Evolutionary conservation across 2,888 invertebrate genomes (phyloP), one percentile per base, ranked within the genome.

Genomic region (Hoplodrina blanda): DNA sequence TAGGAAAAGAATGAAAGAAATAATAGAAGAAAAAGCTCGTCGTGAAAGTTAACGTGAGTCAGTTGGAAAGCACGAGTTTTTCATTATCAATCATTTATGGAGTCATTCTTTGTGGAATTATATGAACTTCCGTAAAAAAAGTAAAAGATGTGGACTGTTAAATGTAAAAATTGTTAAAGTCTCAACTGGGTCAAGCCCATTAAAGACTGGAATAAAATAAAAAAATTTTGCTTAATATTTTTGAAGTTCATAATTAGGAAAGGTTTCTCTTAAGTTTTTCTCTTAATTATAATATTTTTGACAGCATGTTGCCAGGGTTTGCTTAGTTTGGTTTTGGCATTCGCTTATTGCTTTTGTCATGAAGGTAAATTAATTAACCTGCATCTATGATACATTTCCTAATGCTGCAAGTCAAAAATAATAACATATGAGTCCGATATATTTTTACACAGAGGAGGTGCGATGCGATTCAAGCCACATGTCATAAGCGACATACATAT

Each of bases 71-170:
- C 62, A 56, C 55, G 61, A 78, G 69, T 70, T 74, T 69, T 71
- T 82, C 73, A 77, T 82, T 84, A 80, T 83, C 77, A 84, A 82
- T 84, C 80, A 80, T 83, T 84, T 75, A 83, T 57, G 50, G 65
- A 67, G 72, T 79, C 78, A 63, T 74, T 61, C 54, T 61, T 67
- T 53, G 33, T 55, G n/a, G 57, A 74, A 61, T 72, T 80, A 75
- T 71, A 69, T 63, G 69, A 74, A 79, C 52, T 65, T 69, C 62
- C 53, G 41, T 17, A 20, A 60, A 71, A 81, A 69, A 84, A 73
- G 64, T 75, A 68, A 80, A 70, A 73, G 65, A 80, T 72, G 68
- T 73, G 63, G 71, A 75, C 60, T 69, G 61, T 80, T 72, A 66
- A 82, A 73, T 78, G 77, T 69, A 67, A 77, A 77, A 83, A 77